Evolutionary conservation across 2,113 vertebrate species (phyloP).

Genomic region (Scomber scombrus): DNA sequence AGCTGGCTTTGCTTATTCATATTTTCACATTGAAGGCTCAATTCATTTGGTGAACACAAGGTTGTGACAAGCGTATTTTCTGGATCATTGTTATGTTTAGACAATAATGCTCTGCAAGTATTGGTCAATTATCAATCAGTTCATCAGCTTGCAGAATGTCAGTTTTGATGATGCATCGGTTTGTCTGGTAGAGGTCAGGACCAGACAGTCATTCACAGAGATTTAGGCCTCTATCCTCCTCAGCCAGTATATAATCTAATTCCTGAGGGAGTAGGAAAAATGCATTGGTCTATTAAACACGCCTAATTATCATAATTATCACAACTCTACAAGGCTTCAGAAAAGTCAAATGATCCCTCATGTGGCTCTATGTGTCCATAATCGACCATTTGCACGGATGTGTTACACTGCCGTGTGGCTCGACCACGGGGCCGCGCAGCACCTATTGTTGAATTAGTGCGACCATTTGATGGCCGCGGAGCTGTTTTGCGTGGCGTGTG

Average conservation of each 20-base stretch:
- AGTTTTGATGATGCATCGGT: slow-evolving; percentile 22
- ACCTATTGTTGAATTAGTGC: slow-evolving; percentile 71
- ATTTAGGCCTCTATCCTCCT: slow-evolving; percentile 31
- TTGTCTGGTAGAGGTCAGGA: slow-evolving; percentile 44
- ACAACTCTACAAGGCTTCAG: slow-evolving; percentile 67
- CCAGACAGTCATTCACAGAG: slow-evolving; percentile 32
- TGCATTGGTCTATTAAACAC: slow-evolving; percentile 73
- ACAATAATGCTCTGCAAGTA: neutral
- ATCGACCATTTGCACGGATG: slow-evolving; percentile 81
- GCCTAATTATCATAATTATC: slow-evolving; percentile 79
- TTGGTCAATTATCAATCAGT: slow-evolving; percentile 5
- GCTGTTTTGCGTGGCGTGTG: slow-evolving; percentile 50
- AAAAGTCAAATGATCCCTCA: slow-evolving; percentile 80
- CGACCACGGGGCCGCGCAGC: slow-evolving; percentile 57
- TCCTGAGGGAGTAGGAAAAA: slow-evolving; percentile 37
- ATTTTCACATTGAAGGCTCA: neutral
- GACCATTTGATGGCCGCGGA: slow-evolving; percentile 54
- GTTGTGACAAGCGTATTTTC: slow-evolving; percentile 5
- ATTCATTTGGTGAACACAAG: neutral
- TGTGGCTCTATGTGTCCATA: slow-evolving; percentile 74
- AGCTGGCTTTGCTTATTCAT: slow-evolving; percentile 8
- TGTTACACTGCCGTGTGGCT: slow-evolving; percentile 76
- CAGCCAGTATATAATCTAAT: slow-evolving; percentile 18
- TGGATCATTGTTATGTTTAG: neutral
- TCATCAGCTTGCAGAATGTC: neutral